Percentiles rank a stretch among this genome's conserved stretches.
Evolutionary conservation across 1,140 invertebrate species (phyloP).

Genomic region (Leucophenga varia): DNA sequence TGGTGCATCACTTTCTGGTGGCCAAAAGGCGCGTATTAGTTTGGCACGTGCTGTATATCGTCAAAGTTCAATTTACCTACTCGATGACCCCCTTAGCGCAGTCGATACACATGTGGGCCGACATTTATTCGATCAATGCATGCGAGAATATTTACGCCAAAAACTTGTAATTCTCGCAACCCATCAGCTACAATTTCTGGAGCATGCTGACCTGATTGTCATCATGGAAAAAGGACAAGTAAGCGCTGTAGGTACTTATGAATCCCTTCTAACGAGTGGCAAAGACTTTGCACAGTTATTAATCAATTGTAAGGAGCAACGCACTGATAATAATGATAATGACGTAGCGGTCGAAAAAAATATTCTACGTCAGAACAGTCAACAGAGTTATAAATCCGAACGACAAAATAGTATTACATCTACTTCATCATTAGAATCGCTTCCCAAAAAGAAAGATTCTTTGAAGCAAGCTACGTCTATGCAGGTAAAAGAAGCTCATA

Average conservation of each 20-base stretch:
- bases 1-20: slow-evolving; percentile 78
- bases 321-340: slow-evolving; percentile 28
- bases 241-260: slow-evolving; percentile 66
- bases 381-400: slow-evolving; percentile 10
- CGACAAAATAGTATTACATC: slow-evolving; percentile 41
- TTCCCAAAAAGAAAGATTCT: slow-evolving; percentile 61
- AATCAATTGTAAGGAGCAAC: slow-evolving; percentile 43
- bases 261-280: slow-evolving; percentile 63
- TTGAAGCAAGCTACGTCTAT: slow-evolving; percentile 50
- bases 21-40: slow-evolving; percentile 82
- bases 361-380: slow-evolving; percentile 58
- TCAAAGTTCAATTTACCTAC: slow-evolving; percentile 76
- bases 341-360: too few species aligned
- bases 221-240: slow-evolving; percentile 68
- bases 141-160: slow-evolving; percentile 58
- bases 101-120: slow-evolving; percentile 74
- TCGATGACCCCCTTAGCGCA: slow-evolving; percentile 84
- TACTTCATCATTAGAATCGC: slow-evolving; percentile 59
- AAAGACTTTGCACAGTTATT: slow-evolving; percentile 64
- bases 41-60: slow-evolving; percentile 68
- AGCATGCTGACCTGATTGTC: slow-evolving; percentile 70
- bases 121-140: slow-evolving; percentile 70
- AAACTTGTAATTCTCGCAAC: slow-evolving; percentile 74
- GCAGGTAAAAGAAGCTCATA: slow-evolving; percentile 59
- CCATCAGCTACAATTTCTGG: slow-evolving; percentile 79